Conservation (phyloP, 2,888 invertebrate genomes). For the Trissolcus brochymenae region DNA sequence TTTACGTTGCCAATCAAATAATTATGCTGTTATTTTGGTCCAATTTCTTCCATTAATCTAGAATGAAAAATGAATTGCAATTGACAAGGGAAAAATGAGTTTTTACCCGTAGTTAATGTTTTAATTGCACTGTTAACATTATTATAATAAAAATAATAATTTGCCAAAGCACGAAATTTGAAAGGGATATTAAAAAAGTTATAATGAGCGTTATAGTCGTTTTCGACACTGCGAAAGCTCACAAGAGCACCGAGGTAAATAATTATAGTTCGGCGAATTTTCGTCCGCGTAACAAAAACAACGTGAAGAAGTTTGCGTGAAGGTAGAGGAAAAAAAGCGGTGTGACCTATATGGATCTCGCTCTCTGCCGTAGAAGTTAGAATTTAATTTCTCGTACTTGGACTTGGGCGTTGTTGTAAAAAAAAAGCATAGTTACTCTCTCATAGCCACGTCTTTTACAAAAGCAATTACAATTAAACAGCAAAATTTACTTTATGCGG, state of each 20-base stretch:
- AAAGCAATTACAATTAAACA: conserved; percentile 24
- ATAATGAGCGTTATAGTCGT: conserved; percentile 25
- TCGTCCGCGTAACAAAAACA: conserved; percentile 21
- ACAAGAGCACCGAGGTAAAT: conserved; percentile 7
- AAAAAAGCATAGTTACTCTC: conserved; percentile 9
- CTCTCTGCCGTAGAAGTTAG: conserved; percentile 13
- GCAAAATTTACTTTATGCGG: conserved; percentile 13
- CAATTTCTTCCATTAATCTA: neutral
- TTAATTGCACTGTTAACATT: conserved; percentile 36
- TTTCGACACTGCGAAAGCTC: conserved; percentile 10
- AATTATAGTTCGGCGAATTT: conserved; percentile 28
- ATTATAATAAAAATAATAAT: conserved; percentile 17
- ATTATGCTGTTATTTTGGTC: neutral
- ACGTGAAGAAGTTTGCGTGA: neutral
- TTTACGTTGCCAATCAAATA: conserved; percentile 3
- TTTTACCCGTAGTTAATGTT: conserved; percentile 22
- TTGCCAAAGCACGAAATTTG: conserved; percentile 18
- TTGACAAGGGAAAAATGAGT: conserved; percentile 10
- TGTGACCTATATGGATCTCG: conserved; percentile 25
- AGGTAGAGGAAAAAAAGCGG: conserved; percentile 2
- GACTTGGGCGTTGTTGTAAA: conserved; percentile 18
- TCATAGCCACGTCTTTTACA: conserved; percentile 19
- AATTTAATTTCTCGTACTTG: conserved; percentile 30
- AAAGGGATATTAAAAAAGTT: conserved; percentile 34
- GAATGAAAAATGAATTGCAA: conserved; percentile 12